Percentiles rank a stretch among this genome's conserved stretches.
These are phyloP conservation scores for Holotrichia oblita DNA, from an alignment of 1,140 invertebrate genomes.

Conservation along the genomic window DNA sequence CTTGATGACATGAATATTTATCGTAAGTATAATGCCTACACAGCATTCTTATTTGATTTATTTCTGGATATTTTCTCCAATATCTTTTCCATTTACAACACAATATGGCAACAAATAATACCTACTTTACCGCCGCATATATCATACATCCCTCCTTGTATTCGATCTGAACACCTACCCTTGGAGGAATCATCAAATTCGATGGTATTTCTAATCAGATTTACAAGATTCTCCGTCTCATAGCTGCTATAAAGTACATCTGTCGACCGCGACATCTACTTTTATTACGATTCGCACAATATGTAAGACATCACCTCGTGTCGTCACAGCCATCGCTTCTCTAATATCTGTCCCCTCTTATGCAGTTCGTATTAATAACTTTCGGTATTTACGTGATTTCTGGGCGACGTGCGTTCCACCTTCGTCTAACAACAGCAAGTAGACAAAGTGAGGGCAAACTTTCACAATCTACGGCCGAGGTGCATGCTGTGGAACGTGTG, in stretches of 20 bases:
- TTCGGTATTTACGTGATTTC: slow-evolving; percentile 32
- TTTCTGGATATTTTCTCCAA: too few relatives aligned
- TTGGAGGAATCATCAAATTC: slow-evolving; percentile 23
- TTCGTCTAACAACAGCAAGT: background rate
- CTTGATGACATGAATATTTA: too few relatives aligned
- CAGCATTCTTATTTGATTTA: too few relatives aligned
- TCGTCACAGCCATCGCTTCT: background rate
- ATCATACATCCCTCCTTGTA: background rate
- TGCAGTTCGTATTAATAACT: slow-evolving; percentile 42
- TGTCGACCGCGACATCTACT: slow-evolving; percentile 46
- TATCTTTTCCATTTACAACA: background rate
- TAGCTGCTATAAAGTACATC: slow-evolving; percentile 46
- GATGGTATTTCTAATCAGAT: slow-evolving; percentile 38
- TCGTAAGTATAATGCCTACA: too few relatives aligned
- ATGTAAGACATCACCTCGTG: slow-evolving; percentile 46
- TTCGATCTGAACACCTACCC: background rate
- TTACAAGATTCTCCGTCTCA: slow-evolving; percentile 39
- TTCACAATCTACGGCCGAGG: slow-evolving; percentile 9
- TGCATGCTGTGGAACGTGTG: background rate
- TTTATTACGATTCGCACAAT: slow-evolving; percentile 48
- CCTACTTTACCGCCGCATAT: background rate
- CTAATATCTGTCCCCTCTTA: slow-evolving; percentile 24
- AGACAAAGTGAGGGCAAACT: background rate
- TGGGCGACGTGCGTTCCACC: background rate
- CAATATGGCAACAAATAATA: background rate